These are phyloP conservation scores for Heterochromis multidens DNA, from an alignment of 2,113 vertebrate genomes.

Conservation along the genomic window DNA sequence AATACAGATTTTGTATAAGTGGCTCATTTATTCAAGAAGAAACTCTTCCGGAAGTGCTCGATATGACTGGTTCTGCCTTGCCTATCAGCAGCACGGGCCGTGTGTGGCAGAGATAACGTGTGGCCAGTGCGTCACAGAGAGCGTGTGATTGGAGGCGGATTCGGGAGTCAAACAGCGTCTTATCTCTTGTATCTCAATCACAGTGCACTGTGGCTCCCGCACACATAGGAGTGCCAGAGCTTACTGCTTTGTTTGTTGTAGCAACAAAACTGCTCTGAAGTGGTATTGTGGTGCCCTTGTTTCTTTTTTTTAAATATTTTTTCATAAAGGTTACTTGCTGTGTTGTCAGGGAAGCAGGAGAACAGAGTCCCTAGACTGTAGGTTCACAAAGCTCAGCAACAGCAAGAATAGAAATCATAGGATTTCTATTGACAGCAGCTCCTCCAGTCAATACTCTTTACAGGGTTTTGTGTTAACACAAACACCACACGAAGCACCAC, in stretches of 20 bases:
- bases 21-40: conserved; percentile 43
- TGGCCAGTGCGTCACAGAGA: conserved; percentile 49
- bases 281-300: conserved; percentile 34
- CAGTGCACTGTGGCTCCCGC: conserved; percentile 11
- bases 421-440: conserved; percentile 29
- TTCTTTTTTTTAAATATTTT: not conserved
- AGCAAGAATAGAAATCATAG: conserved; percentile 25
- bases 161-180: conserved; percentile 52
- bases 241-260: conserved; percentile 56
- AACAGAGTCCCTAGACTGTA: conserved; percentile 22
- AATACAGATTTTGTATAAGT: not conserved
- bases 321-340: conserved; percentile 31
- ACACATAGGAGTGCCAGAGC: conserved; percentile 14
- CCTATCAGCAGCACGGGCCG: conserved; percentile 40
- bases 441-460: conserved; percentile 27
- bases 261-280: conserved; percentile 43
- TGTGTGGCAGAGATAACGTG: conserved; percentile 51
- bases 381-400: conserved; percentile 5
- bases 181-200: conserved; percentile 63
- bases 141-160: conserved; percentile 49
- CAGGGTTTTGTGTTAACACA: conserved; percentile 34
- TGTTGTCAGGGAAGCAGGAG: conserved; percentile 24
- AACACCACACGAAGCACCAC: conserved; percentile 16
- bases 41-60: conserved; percentile 29
- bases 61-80: conserved; percentile 25